Percentiles rank a stretch among this genome's conserved stretches.
These are phyloP conservation scores for Hormiphora californensis DNA, from an alignment of 37 sponge, comb jelly and placozoan genomes.

Conservation along the genomic window DNA sequence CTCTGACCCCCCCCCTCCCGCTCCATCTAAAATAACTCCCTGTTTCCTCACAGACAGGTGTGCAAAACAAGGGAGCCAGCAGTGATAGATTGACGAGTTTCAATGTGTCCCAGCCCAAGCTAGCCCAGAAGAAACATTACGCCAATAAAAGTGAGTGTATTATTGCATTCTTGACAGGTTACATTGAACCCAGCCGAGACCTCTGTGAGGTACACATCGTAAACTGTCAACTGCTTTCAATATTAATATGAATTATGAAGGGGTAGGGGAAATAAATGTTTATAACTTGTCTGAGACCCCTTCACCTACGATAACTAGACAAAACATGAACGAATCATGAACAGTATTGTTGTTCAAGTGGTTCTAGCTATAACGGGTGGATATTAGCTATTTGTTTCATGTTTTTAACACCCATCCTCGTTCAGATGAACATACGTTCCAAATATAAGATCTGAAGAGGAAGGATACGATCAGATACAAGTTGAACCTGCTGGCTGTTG, in stretches of 20 bases:
- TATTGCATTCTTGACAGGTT: no score
- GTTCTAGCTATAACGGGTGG: no score
- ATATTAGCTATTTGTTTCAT: no score
- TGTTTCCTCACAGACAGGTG: neutral
- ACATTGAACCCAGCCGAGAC: no score
- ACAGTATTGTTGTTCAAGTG: no score
- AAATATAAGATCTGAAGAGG: neutral
- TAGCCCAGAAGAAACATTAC: slow-evolving; percentile 39
- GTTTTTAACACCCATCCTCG: no score
- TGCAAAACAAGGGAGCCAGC: neutral
- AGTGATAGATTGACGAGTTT: neutral
- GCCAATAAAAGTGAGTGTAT: slow-evolving; percentile 1
- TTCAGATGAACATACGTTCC: slow-evolving; percentile 47
- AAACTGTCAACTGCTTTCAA: neutral
- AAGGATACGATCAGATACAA: no score
- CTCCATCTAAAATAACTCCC: neutral
- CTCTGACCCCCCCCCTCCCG: neutral
- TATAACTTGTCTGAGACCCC: no score
- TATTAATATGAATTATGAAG: neutral
- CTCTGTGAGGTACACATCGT: neutral
- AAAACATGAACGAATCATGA: no score
- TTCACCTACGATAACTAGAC: no score
- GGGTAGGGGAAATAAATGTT: neutral
- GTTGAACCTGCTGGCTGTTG: no score
- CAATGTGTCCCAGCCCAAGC: slow-evolving; percentile 5